phyloP scores from a whole-genome alignment of 2,797 vertebrate genomes.

The Clarias fuscus region DNA sequence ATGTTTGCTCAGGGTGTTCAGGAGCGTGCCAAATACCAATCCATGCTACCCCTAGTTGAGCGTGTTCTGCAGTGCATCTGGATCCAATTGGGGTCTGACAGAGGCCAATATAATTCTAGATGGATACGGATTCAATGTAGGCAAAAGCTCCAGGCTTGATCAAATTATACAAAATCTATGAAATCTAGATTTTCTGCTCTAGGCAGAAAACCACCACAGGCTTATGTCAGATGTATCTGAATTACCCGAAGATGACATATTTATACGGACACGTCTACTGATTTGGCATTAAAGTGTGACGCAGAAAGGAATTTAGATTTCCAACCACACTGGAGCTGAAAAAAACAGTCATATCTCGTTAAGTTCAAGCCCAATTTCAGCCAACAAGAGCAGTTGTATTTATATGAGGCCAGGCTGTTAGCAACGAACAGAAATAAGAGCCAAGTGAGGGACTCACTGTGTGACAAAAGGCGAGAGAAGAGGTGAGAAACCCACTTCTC shows the following conservation, averaged over 20 bases:
- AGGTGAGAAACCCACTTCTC: slow-evolving; percentile 53
- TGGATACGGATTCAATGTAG: slow-evolving; percentile 60
- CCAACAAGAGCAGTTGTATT: slow-evolving; percentile 52
- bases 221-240: slow-evolving; percentile 41
- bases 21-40: slow-evolving; percentile 69
- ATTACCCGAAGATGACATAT: slow-evolving; percentile 70
- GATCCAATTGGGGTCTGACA: slow-evolving; percentile 55
- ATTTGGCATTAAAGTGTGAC: slow-evolving; percentile 64
- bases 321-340: slow-evolving; percentile 55
- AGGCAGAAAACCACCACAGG: slow-evolving; percentile 16
- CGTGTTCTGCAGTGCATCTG: slow-evolving; percentile 68
- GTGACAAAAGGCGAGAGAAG: slow-evolving; percentile 50
- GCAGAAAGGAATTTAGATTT: slow-evolving; percentile 57
- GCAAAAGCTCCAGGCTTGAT: slow-evolving; percentile 51
- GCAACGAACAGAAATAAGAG: slow-evolving; percentile 39
- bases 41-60: slow-evolving; percentile 58
- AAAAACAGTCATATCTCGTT: slow-evolving; percentile 71
- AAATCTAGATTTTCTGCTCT: slow-evolving; percentile 48
- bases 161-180: slow-evolving; percentile 54
- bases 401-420: slow-evolving; percentile 58
- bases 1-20: slow-evolving; percentile 71
- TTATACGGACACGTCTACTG: slow-evolving; percentile 67
- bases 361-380: slow-evolving; percentile 64
- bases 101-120: slow-evolving; percentile 31
- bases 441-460: slow-evolving; percentile 51